Evolutionary conservation across 2,113 vertebrate species (phyloP).

Genomic region (Pseudorhombus dupliciocellatus): DNA sequence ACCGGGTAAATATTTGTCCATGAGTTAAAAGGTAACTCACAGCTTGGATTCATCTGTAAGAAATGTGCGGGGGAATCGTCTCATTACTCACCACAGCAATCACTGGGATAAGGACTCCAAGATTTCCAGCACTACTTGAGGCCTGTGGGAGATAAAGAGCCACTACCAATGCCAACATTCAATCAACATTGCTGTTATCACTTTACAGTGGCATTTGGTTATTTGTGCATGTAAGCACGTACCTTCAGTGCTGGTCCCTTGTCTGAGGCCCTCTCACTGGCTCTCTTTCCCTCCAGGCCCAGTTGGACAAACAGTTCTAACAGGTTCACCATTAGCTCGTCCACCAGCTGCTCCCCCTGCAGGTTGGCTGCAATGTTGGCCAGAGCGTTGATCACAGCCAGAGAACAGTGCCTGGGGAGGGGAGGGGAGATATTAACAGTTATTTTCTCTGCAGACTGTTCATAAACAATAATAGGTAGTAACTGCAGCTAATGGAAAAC

Average conservation of each 20-base stretch:
- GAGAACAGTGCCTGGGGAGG: conserved; percentile 89
- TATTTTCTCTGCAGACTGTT: not conserved
- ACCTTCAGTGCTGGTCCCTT: conserved; percentile 95
- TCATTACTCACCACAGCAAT: conserved; percentile 93
- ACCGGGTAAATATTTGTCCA: conserved; percentile 88
- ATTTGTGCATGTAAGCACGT: not conserved
- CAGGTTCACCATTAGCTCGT: conserved; percentile 94
- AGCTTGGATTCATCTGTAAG: conserved; percentile 13
- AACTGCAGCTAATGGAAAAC: no score
- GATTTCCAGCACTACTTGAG: conserved; percentile 95
- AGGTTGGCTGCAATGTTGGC: conserved; percentile 98
- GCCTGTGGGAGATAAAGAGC: conserved; percentile 80
- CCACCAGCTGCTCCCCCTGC: conserved; percentile 92
- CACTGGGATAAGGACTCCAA: conserved; percentile 96
- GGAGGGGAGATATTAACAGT: not conserved
- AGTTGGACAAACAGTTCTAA: conserved; percentile 97
- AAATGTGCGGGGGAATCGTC: not conserved
- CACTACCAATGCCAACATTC: not conserved
- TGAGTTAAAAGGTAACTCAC: conserved; percentile 87
- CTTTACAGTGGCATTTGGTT: conserved; percentile 15
- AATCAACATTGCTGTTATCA: not conserved
- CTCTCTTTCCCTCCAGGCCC: conserved; percentile 95
- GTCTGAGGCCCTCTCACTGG: conserved; percentile 94
- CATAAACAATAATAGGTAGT: no score
- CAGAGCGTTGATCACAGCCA: conserved; percentile 95